Evolutionary conservation across 2,113 vertebrate genomes (phyloP), one percentile per base, ranked within the genome.

Genomic region (Cygnus atratus): DNA sequence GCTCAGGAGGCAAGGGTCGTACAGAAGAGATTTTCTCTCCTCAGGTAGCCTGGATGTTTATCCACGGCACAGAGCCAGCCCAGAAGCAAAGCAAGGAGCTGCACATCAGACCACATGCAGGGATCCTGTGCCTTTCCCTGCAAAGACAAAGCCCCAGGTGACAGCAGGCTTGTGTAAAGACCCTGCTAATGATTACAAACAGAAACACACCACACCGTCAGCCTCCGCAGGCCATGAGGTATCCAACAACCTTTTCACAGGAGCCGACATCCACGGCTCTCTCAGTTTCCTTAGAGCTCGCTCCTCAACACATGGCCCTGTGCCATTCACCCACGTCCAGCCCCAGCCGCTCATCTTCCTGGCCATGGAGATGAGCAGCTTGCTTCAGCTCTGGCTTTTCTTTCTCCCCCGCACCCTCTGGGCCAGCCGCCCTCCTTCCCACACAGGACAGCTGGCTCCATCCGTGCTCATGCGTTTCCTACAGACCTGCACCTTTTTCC

Each of bases 371-470:
- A 93, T 57, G 77, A 93, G 86, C 8, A 26, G 66, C 1, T 6
- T 41, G 74, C 90, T 93, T 79, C 80, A 91, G 79, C 87, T 61
- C 66, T 52, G 78, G 26, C 81, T 63, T 0, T 2, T 35, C 87
- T 73, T 68, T 48, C 80, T 73, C 50, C 72, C 70, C 80, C 1
- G 0, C 14, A 1, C 84, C 88, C 58, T 91, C 76, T 46, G 67
- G 55, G 59, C 81, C 61, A 68, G 88, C 82, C 55, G 58, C 78
- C 28, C 4, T 21, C 67, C 92, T 92, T 94, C 87, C 94, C 93
- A 88, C 86, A 0, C 93, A 70, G 18, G 94, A 55, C 91, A 96
- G 91, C 93, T 96, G 94, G 55, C 87, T 92, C 88, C 95, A 65
- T 92, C 79, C 8, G 0, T 75, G 68, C 74, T 93, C 89, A 83